Conservation (phyloP, 53 echinoderm and acorn worm genomes). For the Echinarachnius parma region DNA sequence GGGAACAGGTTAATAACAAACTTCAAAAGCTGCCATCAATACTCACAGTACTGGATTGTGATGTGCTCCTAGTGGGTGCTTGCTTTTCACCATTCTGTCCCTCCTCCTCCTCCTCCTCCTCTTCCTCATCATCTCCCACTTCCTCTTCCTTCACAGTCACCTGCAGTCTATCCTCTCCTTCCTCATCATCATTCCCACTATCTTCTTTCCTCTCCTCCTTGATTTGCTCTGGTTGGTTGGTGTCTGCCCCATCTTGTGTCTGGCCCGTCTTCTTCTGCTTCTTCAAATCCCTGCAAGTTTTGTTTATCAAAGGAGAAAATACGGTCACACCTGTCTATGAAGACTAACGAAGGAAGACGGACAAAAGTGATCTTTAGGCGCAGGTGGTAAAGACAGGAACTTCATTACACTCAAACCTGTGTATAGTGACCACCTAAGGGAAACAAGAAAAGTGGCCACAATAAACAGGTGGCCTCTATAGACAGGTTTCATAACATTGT, state of each 20-base stretch:
- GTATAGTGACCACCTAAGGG: too few relatives aligned
- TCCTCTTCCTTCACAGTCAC: neutral
- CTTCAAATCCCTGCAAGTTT: slow-evolving; percentile 67
- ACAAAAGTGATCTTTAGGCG: too few relatives aligned
- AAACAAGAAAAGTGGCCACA: too few relatives aligned
- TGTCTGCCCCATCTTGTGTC: slow-evolving; percentile 20
- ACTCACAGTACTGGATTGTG: slow-evolving; percentile 32
- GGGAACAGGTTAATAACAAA: too few relatives aligned
- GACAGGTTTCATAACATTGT: too few relatives aligned
- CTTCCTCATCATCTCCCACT: slow-evolving; percentile 30
- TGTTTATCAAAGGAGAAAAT: too few relatives aligned
- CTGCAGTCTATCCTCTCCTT: slow-evolving; percentile 24
- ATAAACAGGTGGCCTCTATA: too few relatives aligned
- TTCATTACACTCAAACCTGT: too few relatives aligned
- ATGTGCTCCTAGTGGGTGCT: slow-evolving; percentile 4
- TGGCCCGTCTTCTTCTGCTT: slow-evolving; percentile 70
- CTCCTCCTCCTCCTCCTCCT: slow-evolving; percentile 45
- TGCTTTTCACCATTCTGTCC: slow-evolving; percentile 26
- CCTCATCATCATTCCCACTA: slow-evolving; percentile 23
- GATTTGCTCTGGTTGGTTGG: neutral
- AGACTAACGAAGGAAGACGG: too few relatives aligned
- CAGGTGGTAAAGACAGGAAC: too few relatives aligned
- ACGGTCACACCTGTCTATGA: too few relatives aligned
- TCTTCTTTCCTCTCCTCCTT: neutral
- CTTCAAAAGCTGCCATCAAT: too few relatives aligned